Conservation (phyloP, 2,888 invertebrate species). For the Hesperia comma region DNA sequence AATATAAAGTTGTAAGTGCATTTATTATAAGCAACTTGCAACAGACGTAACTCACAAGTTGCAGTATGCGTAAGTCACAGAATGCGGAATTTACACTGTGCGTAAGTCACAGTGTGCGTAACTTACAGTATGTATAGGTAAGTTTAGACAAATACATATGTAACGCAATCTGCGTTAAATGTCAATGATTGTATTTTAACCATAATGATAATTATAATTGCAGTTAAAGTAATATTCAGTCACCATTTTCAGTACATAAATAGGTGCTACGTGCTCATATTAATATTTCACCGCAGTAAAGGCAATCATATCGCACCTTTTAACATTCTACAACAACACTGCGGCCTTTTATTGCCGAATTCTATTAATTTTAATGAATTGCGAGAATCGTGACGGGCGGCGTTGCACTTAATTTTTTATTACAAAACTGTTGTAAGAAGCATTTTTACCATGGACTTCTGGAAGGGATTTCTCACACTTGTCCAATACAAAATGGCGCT, state of each 20-base stretch:
- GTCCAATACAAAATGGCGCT: neutral
- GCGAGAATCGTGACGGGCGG: constrained; percentile 17
- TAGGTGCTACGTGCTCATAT: constrained; percentile 10
- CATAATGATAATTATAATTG: neutral
- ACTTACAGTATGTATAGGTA: no score
- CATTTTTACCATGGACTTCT: constrained; percentile 10
- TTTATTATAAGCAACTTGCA: no score
- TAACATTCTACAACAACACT: constrained; percentile 21
- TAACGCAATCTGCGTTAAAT: no score
- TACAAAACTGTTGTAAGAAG: constrained; percentile 16
- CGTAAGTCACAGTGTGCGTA: no score
- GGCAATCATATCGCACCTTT: constrained; percentile 19
- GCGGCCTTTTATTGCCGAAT: constrained; percentile 25
- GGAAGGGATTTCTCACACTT: neutral
- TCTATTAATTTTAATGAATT: constrained; percentile 36
- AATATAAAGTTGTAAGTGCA: no score
- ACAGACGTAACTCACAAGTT: no score
- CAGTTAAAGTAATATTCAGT: neutral
- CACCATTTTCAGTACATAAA: neutral
- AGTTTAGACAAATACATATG: no score
- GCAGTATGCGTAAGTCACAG: no score
- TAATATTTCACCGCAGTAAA: constrained; percentile 9
- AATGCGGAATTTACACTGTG: no score
- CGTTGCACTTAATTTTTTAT: constrained; percentile 24
- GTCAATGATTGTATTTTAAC: neutral